Conservation (phyloP, 2,888 invertebrate species). For the Ophion ellenae region DNA sequence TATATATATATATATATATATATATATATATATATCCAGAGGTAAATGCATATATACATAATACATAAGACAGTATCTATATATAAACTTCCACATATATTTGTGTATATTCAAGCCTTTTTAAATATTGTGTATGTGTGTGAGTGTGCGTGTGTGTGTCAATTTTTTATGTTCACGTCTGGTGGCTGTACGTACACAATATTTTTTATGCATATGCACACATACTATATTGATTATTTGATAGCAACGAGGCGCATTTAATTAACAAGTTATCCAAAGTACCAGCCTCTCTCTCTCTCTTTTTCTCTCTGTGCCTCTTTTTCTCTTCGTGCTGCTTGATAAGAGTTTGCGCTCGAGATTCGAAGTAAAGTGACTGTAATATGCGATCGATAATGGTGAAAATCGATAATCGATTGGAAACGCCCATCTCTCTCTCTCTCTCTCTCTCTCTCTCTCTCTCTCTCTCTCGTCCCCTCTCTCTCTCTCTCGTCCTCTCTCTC, state of each 20-base stretch:
- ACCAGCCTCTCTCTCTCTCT: constrained; percentile 36
- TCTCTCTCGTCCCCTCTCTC: too few species aligned
- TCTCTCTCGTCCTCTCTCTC: too few species aligned
- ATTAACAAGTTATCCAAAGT: constrained; percentile 54
- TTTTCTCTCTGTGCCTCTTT: background rate
- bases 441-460: background rate
- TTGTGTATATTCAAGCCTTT: too few species aligned
- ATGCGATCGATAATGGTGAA: constrained; percentile 46
- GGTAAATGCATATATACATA: too few species aligned
- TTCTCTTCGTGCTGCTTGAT: constrained; percentile 27
- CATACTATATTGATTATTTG: constrained; percentile 15
- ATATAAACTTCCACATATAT: too few species aligned
- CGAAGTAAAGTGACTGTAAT: constrained; percentile 60
- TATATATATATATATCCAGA: too few species aligned
- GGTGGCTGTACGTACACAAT: background rate
- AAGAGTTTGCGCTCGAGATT: constrained; percentile 50
- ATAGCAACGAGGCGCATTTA: constrained; percentile 47
- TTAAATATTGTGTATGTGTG: too few species aligned
- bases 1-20: too few species aligned
- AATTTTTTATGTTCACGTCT: too few species aligned
- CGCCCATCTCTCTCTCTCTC: constrained; percentile 33
- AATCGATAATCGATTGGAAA: constrained; percentile 63
- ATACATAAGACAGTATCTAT: too few species aligned
- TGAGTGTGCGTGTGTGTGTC: too few species aligned
- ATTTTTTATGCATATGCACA: constrained; percentile 2